These are phyloP conservation scores for Grus americana DNA, from an alignment of 2,113 vertebrate genomes.

Conservation along the genomic window DNA sequence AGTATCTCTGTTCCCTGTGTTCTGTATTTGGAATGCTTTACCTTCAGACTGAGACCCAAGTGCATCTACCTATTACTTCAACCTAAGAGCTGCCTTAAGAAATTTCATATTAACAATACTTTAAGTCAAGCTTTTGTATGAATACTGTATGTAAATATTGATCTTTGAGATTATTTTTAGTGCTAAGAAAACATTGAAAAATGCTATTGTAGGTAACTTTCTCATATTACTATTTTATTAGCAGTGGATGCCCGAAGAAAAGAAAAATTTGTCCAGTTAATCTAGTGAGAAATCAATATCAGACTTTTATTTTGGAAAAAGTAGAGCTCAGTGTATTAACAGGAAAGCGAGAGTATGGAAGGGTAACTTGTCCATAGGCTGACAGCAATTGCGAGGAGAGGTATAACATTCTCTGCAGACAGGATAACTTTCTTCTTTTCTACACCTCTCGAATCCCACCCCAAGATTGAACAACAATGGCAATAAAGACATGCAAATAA, in stretches of 20 bases:
- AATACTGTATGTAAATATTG: neutral
- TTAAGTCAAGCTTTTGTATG: neutral
- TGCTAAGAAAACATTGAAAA: neutral
- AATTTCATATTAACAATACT: neutral
- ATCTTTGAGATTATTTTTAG: neutral
- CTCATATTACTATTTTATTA: neutral
- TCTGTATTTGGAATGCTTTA: neutral
- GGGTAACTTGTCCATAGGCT: neutral
- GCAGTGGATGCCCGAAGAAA: neutral
- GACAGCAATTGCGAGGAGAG: neutral
- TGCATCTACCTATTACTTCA: neutral
- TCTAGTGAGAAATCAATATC: neutral
- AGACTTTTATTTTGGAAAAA: neutral
- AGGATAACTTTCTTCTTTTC: neutral
- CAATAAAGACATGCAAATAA: neutral
- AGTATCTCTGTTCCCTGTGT: neutral
- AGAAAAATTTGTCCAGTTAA: neutral
- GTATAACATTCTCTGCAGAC: neutral
- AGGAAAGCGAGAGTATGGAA: neutral
- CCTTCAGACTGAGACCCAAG: neutral
- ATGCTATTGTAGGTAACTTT: neutral
- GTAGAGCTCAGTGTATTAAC: neutral
- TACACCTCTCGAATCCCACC: neutral
- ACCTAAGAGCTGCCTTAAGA: neutral
- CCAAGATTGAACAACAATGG: neutral